phyloP scores from a whole-genome alignment of 2,888 invertebrate genomes.

The Neoascia interrupta region DNA sequence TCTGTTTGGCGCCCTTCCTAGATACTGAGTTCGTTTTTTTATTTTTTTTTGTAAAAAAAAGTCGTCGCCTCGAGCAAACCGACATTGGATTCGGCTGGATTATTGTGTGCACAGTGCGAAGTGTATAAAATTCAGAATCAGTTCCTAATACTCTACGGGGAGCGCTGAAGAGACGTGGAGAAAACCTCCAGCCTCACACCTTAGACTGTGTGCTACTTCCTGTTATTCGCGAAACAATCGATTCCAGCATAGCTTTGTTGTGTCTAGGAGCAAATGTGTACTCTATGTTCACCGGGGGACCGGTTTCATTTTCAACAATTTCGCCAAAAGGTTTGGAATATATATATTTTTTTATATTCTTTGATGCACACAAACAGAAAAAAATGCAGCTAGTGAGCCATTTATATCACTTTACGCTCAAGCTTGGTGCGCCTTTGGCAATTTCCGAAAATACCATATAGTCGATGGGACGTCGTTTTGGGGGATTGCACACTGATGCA shows the following conservation, averaged over 20 bases:
- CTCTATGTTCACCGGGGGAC: slow-evolving; percentile 14
- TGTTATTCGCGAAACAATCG: slow-evolving; percentile 44
- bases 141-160: slow-evolving; percentile 67
- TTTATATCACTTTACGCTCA: slow-evolving; percentile 65
- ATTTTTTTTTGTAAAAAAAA: slow-evolving; percentile 6
- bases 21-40: neutral
- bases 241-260: slow-evolving; percentile 34
- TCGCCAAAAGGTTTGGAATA: slow-evolving; percentile 33
- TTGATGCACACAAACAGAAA: neutral
- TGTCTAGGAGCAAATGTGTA: slow-evolving; percentile 44
- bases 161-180: slow-evolving; percentile 8
- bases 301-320: slow-evolving; percentile 60
- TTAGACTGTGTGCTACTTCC: neutral
- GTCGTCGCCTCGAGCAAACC: slow-evolving; percentile 60
- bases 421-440: slow-evolving; percentile 52
- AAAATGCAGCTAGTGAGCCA: slow-evolving; percentile 52
- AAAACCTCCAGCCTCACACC: slow-evolving; percentile 35
- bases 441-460: slow-evolving; percentile 36
- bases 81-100: slow-evolving; percentile 67
- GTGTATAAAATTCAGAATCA: slow-evolving; percentile 68
- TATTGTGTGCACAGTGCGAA: slow-evolving; percentile 66
- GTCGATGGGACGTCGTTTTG: neutral
- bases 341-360: slow-evolving; percentile 6
- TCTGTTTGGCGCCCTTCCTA: slow-evolving; percentile 31
- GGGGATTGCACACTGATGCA: slow-evolving; percentile 25